Percentiles rank a stretch among this genome's conserved stretches.
These are phyloP conservation scores for Miniopterus natalensis DNA, from an alignment of 2,113 vertebrate genomes.

Conservation along the genomic window DNA sequence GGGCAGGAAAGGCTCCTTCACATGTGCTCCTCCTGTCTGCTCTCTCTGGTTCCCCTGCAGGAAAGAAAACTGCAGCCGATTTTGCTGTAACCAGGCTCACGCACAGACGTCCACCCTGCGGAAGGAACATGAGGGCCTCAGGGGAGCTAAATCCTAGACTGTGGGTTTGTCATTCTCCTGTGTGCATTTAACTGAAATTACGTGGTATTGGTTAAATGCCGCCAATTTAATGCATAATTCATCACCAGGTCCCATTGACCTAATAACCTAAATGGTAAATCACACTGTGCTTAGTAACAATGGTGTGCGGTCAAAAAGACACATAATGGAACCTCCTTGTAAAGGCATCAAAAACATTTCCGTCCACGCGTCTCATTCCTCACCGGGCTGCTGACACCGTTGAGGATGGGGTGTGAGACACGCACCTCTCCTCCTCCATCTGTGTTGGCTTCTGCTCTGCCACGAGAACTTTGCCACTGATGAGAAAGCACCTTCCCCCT, in stretches of 20 bases:
- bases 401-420: neutral
- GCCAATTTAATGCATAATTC: neutral
- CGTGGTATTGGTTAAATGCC: neutral
- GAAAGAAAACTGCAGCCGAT: slow-evolving; percentile 77
- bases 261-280: slow-evolving; percentile 39
- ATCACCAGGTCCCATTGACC: neutral
- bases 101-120: neutral
- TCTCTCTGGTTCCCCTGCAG: slow-evolving; percentile 69
- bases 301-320: neutral
- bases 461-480: neutral
- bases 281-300: neutral
- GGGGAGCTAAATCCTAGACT: too few species aligned
- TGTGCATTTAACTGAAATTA: slow-evolving; percentile 3
- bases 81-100: slow-evolving; percentile 54
- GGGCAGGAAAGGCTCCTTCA: slow-evolving; percentile 85
- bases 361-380: neutral
- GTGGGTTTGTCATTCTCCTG: neutral
- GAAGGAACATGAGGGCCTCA: slow-evolving; percentile 4
- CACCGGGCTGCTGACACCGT: neutral
- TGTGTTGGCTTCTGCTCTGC: neutral
- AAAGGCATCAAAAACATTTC: neutral
- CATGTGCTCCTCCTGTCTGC: slow-evolving; percentile 83
- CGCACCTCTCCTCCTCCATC: neutral
- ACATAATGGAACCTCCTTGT: neutral
- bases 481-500: neutral